These are phyloP conservation scores for Sprattus sprattus DNA, from an alignment of 2,113 vertebrate genomes.

Conservation along the genomic window DNA sequence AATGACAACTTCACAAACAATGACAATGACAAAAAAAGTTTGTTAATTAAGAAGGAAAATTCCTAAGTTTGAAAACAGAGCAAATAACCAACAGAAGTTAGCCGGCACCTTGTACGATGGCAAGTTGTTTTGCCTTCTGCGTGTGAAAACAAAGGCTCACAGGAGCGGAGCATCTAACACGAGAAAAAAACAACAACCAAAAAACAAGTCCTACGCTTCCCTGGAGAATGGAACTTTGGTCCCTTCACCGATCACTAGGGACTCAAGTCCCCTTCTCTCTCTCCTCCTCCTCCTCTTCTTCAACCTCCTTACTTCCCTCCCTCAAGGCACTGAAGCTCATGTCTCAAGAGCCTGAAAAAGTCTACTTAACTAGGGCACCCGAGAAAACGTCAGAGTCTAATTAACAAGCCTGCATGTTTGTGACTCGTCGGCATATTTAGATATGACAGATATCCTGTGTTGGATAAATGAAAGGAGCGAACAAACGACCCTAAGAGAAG, in stretches of 20 bases:
- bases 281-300: constrained; percentile 23
- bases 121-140: constrained; percentile 2
- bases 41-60: too few species aligned
- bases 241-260: neutral
- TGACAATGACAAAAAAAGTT: too few species aligned
- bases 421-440: constrained; percentile 36
- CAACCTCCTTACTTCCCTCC: constrained; percentile 21
- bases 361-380: constrained; percentile 32
- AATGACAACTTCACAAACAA: too few species aligned
- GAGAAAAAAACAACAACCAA: neutral
- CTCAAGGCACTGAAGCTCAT: constrained; percentile 19
- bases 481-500: neutral
- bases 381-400: constrained; percentile 37
- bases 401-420: constrained; percentile 38
- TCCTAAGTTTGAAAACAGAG: neutral
- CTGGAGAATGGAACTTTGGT: constrained; percentile 12
- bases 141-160: neutral
- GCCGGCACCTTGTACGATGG: neutral
- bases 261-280: constrained; percentile 23
- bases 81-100: neutral
- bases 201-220: neutral
- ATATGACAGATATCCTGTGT: constrained; percentile 43
- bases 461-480: constrained; percentile 29
- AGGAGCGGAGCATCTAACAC: neutral
- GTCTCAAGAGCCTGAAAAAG: constrained; percentile 16